Evolutionary conservation across 2,888 invertebrate genomes (phyloP).

Genomic region (Yponomeuta evonymella): DNA sequence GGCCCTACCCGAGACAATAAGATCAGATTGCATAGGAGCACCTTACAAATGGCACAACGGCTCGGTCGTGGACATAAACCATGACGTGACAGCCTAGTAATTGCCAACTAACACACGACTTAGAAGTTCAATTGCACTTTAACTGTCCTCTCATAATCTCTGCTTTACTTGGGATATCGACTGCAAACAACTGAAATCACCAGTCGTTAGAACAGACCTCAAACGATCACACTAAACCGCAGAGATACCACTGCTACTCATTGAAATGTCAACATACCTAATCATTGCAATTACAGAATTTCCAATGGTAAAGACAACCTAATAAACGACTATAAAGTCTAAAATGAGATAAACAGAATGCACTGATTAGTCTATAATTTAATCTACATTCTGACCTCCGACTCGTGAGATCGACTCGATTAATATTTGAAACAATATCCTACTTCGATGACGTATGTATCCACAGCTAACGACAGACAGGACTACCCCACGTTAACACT

Average conservation of each 20-base stretch:
- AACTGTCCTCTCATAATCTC: slow-evolving; percentile 23
- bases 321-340: not conserved
- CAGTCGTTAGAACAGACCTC: not conserved
- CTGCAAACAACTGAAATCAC: not conserved
- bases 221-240: not conserved
- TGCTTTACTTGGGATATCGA: slow-evolving; percentile 8
- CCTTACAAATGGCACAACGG: not conserved
- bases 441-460: slow-evolving; percentile 15
- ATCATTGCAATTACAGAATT: not conserved
- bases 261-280: not conserved
- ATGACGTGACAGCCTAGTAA: slow-evolving; percentile 24
- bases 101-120: slow-evolving; percentile 29
- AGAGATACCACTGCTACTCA: not conserved
- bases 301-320: not conserved
- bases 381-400: slow-evolving; percentile 26
- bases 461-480: too few relatives aligned
- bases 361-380: not conserved
- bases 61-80: slow-evolving; percentile 17
- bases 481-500: too few relatives aligned
- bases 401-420: slow-evolving; percentile 31
- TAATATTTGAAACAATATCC: slow-evolving; percentile 19
- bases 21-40: not conserved
- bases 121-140: slow-evolving; percentile 30
- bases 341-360: not conserved
- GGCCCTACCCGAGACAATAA: not conserved